Evolutionary conservation across 2,888 invertebrate genomes (phyloP).

Genomic region (Ennomos fuscantarius): DNA sequence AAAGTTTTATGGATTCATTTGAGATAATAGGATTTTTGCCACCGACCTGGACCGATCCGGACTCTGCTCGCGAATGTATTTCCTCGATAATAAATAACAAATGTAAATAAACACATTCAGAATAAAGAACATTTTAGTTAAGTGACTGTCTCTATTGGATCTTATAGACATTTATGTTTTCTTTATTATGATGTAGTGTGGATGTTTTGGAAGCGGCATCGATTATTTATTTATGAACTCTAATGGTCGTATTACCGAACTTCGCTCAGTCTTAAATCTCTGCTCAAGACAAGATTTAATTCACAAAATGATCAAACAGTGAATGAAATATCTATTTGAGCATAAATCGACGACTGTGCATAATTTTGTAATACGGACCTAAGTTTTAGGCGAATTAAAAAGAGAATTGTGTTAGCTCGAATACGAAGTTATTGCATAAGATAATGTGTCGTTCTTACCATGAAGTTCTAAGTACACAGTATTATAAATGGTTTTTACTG

Average conservation of each 20-base stretch:
- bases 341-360: too few relatives aligned
- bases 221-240: conserved; percentile 31
- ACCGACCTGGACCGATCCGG: too few relatives aligned
- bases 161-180: conserved; percentile 27
- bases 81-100: conserved; percentile 1
- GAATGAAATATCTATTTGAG: too few relatives aligned
- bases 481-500: conserved; percentile 33
- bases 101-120: conserved; percentile 17
- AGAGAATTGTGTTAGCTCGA: conserved; percentile 32
- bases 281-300: too few relatives aligned
- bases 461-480: conserved; percentile 31
- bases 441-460: conserved; percentile 7
- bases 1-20: too few relatives aligned
- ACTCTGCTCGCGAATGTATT: background rate
- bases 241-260: too few relatives aligned
- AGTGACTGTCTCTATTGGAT: conserved; percentile 36
- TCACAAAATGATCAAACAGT: too few relatives aligned
- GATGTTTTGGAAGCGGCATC: conserved; percentile 8
- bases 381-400: conserved; percentile 7
- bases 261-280: too few relatives aligned
- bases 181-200: conserved; percentile 8
- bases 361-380: too few relatives aligned
- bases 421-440: conserved; percentile 26
- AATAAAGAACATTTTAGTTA: conserved; percentile 31
- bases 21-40: too few relatives aligned